Evolutionary conservation across 2,888 invertebrate genomes (phyloP).

Genomic region (Rhyacophila evoluta): DNA sequence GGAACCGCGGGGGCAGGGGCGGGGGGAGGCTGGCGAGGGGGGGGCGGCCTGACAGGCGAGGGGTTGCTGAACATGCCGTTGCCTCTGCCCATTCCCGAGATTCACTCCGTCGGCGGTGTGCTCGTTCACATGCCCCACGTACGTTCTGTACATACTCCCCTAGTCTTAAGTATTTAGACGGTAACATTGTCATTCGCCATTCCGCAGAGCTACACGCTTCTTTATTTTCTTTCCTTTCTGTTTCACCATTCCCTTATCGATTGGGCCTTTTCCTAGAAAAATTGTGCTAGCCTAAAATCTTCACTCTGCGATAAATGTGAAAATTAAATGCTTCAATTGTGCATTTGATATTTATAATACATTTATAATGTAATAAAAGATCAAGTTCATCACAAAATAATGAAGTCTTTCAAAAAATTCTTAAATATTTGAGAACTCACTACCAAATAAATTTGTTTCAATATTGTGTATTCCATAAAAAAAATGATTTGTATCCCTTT

Average conservation of each 20-base stretch:
- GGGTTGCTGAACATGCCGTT: conserved; percentile 61
- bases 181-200: conserved; percentile 14
- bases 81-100: conserved; percentile 74
- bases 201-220: conserved; percentile 3
- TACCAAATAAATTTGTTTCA: too few species aligned
- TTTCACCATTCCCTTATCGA: neutral
- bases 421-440: too few species aligned
- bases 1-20: conserved; percentile 69
- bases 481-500: too few species aligned
- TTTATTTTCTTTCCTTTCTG: neutral
- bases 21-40: conserved; percentile 53
- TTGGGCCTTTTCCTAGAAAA: too few species aligned
- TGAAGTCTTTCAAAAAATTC: too few species aligned
- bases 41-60: conserved; percentile 60
- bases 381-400: too few species aligned
- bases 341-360: too few species aligned
- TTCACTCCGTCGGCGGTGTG: conserved; percentile 85
- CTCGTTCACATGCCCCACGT: conserved; percentile 94
- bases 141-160: conserved; percentile 62
- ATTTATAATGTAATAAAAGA: too few species aligned
- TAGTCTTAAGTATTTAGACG: conserved; percentile 10
- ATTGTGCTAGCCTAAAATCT: too few species aligned
- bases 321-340: too few species aligned
- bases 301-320: too few species aligned
- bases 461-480: too few species aligned